Evolutionary conservation across 2,113 vertebrate species (phyloP), one percentile per base, ranked within the genome.

Genomic region (Tautogolabrus adspersus): DNA sequence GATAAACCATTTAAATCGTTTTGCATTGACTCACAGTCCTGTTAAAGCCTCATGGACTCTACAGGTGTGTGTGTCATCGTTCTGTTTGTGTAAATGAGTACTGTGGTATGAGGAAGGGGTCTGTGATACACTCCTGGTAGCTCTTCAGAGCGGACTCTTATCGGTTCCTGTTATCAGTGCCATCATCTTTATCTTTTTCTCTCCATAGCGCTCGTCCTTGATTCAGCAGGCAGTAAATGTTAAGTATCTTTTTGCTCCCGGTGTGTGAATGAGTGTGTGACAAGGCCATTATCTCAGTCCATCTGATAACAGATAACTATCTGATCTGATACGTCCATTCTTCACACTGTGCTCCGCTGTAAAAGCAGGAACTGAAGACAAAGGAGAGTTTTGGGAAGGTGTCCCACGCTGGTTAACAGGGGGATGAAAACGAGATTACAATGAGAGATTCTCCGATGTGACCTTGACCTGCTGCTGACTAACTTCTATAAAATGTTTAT

Each of bases 231-330:
- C 74, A 71, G 70, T 84, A 86, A 89, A 91, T 72, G 13, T 77
- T 61, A 77, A 66, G 78, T 46, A 64, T 80, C 59, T 21, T 22
- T 68, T 12, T 62, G 42, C 71, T 60, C 62, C 52, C 21, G 16
- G 12, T 42, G 74, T 72, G 77, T 58, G 26, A 75, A 21, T 11
- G 19, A 44, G 34, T 69, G 61, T 71, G 26, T 1, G 66, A 63
- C 56, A 72, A 2, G 47, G 68, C 5, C 34, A 4, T 76, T 67
- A 75, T 63, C 77, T 61, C 1, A 3, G 3, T 0, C 44, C 72
- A 84, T 88, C 80, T 66, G 66, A 69, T 23, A 52, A 10, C 65
- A 81, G 89, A 89, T 89, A 70, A 55, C 4, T 0, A 79, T 78
- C 73, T 72, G 11, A 75, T 78, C 66, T 64, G 46, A 73, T 77